These are phyloP conservation scores for Poeciliopsis occidentalis DNA, from an alignment of 2,113 vertebrate species.

Conservation along the genomic window DNA sequence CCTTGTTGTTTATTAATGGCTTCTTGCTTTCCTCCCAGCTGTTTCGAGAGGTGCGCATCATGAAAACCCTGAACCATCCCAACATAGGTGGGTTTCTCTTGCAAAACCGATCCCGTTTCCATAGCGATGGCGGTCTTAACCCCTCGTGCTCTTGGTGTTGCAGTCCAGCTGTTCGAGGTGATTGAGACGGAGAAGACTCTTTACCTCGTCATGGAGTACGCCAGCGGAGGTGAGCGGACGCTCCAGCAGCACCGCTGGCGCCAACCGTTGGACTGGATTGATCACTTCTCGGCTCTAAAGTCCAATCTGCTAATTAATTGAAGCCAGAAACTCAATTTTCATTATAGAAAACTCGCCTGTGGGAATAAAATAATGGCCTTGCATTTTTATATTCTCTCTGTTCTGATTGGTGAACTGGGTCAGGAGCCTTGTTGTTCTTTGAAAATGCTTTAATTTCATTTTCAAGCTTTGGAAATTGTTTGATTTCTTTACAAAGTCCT, in stretches of 20 bases:
- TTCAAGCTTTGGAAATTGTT: too few relatives aligned
- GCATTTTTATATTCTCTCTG: not conserved
- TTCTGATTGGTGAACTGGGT: not conserved
- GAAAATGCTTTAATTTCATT: too few relatives aligned
- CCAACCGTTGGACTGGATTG: conserved; percentile 16
- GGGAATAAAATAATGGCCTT: not conserved
- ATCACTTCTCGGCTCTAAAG: not conserved
- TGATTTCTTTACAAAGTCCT: too few relatives aligned
- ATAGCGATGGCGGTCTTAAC: not conserved
- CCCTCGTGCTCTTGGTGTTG: conserved; percentile 24
- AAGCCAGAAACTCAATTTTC: not conserved
- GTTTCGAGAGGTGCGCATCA: conserved; percentile 90
- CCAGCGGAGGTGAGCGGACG: conserved; percentile 83
- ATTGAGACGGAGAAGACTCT: conserved; percentile 89
- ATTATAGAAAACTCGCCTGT: not conserved
- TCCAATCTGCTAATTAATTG: not conserved
- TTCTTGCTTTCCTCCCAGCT: conserved; percentile 71
- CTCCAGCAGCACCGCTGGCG: not conserved
- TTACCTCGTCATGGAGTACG: conserved; percentile 91
- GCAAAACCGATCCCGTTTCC: not conserved
- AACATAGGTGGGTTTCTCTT: conserved; percentile 86
- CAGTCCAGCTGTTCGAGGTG: conserved; percentile 90
- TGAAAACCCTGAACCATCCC: conserved; percentile 90
- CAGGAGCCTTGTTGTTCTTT: too few relatives aligned
- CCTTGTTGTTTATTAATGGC: not conserved